A percentile compares a stretch with the other conserved stretches of the same genome.
phyloP scores from a whole-genome alignment of 2,888 invertebrate species.

The Hyles lineata region DNA sequence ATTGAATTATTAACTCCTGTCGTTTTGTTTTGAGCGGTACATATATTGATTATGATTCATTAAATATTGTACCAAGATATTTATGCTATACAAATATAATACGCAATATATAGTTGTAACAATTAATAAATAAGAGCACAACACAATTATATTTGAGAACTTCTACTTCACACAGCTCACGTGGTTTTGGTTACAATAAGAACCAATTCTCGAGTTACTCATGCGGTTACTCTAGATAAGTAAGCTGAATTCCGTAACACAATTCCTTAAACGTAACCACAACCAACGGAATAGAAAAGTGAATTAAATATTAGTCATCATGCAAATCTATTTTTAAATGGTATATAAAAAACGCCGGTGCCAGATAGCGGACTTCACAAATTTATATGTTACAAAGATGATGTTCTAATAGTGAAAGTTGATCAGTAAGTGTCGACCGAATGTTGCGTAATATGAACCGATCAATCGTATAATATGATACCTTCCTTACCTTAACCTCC shows the following conservation, averaged over 20 bases:
- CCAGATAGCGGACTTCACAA: constrained; percentile 16
- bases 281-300: constrained; percentile 38
- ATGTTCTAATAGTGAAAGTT: constrained; percentile 45
- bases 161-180: neutral
- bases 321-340: constrained; percentile 23
- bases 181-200: too few relatives aligned
- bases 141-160: neutral
- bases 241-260: neutral
- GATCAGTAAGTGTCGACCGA: constrained; percentile 35
- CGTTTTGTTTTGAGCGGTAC: neutral
- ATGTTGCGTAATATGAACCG: constrained; percentile 43
- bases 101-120: too few relatives aligned
- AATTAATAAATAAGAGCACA: too few relatives aligned
- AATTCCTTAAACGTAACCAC: constrained; percentile 12
- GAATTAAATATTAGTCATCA: constrained; percentile 18
- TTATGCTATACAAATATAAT: too few relatives aligned
- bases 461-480: constrained; percentile 27
- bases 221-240: neutral
- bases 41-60: neutral
- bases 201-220: too few relatives aligned
- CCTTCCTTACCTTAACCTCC: constrained; percentile 41
- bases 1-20: neutral
- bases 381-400: constrained; percentile 32
- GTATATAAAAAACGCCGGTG: constrained; percentile 5
- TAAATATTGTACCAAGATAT: neutral